Base-by-base conservation (phyloP, 2,888 invertebrate species). In the Brachyopa scutellaris region DNA sequence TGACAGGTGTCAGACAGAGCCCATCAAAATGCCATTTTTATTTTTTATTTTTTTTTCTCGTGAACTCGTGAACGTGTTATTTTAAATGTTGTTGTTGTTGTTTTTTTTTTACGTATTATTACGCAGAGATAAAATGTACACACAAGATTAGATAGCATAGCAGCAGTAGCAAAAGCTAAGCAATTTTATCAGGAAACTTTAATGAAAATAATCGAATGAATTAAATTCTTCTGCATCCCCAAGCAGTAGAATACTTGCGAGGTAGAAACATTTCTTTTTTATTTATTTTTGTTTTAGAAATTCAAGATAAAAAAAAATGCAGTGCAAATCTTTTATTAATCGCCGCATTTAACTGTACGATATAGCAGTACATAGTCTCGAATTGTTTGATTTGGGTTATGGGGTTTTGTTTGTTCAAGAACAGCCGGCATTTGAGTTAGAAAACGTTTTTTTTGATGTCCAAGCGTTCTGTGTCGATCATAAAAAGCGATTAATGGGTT, bases 1-100 rank as follows among this genome's bases (percentile, higher is more conserved):
- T 72, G 72, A 72, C 51, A 72, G 72, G 21, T 72, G 72, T 62
- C 72, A 72, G 51, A 33, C 26, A 40, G 47, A 23, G 23, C 4
- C 13, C 38, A 29, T 51, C 11, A 29, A 3, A 53, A 29, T 66
- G 29, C 29, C 51, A 53, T 29, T 40, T n/a, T n/a, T n/a, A n/a
- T n/a, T n/a, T n/a, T n/a, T n/a, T n/a, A n/a, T n/a, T n/a, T n/a
- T 31, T 49, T 49, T 17, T n/a, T 7, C 36, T 13, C 6, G 23
- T 26, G 36, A 29, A 38, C 38, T 38, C 8, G 55, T 36, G 49
- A 19, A 23, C 15, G 47, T 31, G 6, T 19, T 23, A 51, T 17
- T 51, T 1, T 23, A n/a, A n/a, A n/a, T n/a, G n/a, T n/a, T n/a
- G n/a, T n/a, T n/a, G n/a, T 23, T 23, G 7, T 51, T 19, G 13